Percentiles rank a stretch among this genome's conserved stretches.
These are phyloP conservation scores for Trichosurus vulpecula DNA, from an alignment of 2,797 vertebrate genomes.

Conservation along the genomic window DNA sequence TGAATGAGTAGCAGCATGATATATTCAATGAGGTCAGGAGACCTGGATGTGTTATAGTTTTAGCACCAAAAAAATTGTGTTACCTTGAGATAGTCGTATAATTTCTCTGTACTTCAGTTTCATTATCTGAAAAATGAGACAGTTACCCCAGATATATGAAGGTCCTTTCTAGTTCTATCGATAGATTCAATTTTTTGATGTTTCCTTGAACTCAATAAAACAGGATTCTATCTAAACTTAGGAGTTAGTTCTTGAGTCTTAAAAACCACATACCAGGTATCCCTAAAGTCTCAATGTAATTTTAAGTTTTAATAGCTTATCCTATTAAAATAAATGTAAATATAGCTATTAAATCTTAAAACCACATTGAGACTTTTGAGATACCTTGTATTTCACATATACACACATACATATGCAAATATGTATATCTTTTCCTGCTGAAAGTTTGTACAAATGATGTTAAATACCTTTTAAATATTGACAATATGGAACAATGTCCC, in stretches of 20 bases:
- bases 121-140: not conserved
- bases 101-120: not conserved
- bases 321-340: not conserved
- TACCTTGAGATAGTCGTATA: not conserved
- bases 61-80: not conserved
- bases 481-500: not conserved
- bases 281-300: not conserved
- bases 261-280: not conserved
- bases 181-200: not conserved
- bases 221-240: not conserved
- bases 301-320: not conserved
- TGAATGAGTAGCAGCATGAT: not conserved
- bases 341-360: not conserved
- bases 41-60: not conserved
- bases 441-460: not conserved
- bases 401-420: not conserved
- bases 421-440: not conserved
- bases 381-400: not conserved
- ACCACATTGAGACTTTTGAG: not conserved
- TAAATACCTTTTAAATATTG: not conserved
- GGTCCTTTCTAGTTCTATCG: not conserved
- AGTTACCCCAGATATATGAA: not conserved
- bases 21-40: not conserved
- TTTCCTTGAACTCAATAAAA: not conserved
- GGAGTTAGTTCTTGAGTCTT: not conserved